Base-by-base conservation (phyloP, 2,113 vertebrate species). In the Seriola dumerili region DNA sequence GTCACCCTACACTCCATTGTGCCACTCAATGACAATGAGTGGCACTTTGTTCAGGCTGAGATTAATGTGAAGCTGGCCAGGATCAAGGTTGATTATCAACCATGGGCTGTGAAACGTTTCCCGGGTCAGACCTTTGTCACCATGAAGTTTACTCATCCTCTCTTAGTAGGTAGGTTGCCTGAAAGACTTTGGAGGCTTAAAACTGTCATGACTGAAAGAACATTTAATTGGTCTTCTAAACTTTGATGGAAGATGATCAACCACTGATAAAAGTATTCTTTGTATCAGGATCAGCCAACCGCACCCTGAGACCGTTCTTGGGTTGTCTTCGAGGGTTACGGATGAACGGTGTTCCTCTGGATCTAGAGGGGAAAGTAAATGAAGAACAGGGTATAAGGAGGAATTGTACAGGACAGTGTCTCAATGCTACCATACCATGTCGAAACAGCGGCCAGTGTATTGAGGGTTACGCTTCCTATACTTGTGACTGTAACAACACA, bases 41-140 rank as follows among this genome's bases (percentile, higher is more conserved):
- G 98, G 98, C 98, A 99, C 84, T 96, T 97, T 77, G 97, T 99
- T 77, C 96, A 98, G 86, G 98, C 96, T 0, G 98, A 99, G 90
- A 94, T 99, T 91, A 99, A 99, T 0, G 97, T 98, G 85, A 99
- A 99, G 86, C 81, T 98, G 84, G 97, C 96, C 0, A 94, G 97
- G 19, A 95, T 99, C 46, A 97, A 97, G n/a, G 97, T 99, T 68
- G 98, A 99, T 81, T 96, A 96, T 86, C 95, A 96, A 90, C 97
- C 98, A 34, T 98, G 97, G 96, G 95, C 96, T 81, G 93, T 97
- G 50, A 95, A 91, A 57, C 95, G 92, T 0, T 97, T 97, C 57
- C 97, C 98, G 0, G 95, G 95, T 1, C 98, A 99, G 95, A 99
- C 96, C 69, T 99, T 97, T 6, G 92, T 99, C 88, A 97, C 59